phyloP scores from a whole-genome alignment of 2,113 vertebrate species.

The Mionectes macconnelli region DNA sequence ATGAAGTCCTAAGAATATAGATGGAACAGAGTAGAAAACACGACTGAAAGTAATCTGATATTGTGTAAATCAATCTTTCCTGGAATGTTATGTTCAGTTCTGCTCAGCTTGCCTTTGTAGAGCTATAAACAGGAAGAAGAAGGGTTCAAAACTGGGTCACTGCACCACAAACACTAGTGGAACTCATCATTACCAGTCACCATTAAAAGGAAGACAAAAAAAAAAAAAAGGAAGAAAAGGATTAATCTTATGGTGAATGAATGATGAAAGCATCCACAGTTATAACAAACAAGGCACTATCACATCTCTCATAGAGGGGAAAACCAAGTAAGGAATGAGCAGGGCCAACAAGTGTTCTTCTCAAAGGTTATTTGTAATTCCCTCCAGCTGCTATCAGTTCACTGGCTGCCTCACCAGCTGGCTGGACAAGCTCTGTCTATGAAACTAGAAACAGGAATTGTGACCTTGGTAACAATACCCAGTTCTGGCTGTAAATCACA shows the following conservation, averaged over 20 bases:
- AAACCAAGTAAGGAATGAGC: neutral
- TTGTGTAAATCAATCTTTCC: slow-evolving; percentile 7
- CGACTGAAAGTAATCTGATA: slow-evolving; percentile 7
- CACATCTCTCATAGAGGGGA: neutral
- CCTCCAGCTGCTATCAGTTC: neutral
- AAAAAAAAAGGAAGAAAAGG: neutral
- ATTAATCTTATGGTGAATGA: neutral
- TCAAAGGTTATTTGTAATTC: neutral
- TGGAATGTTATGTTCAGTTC: neutral
- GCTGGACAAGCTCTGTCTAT: neutral
- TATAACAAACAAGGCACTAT: neutral
- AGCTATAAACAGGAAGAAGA: slow-evolving; percentile 36
- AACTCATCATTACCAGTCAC: neutral
- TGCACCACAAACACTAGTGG: neutral
- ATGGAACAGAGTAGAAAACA: neutral
- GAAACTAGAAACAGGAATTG: neutral
- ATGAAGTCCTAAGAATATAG: neutral
- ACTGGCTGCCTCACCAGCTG: neutral
- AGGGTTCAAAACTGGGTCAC: slow-evolving; percentile 18
- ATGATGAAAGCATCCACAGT: neutral
- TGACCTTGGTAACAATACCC: neutral
- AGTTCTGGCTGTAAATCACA: neutral
- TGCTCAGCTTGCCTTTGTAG: neutral
- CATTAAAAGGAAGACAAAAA: neutral
- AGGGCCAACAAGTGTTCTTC: neutral